Evolutionary conservation across 2,797 vertebrate species (phyloP), one percentile per base, ranked within the genome.

Genomic region (Macrochelys suwanniensis): DNA sequence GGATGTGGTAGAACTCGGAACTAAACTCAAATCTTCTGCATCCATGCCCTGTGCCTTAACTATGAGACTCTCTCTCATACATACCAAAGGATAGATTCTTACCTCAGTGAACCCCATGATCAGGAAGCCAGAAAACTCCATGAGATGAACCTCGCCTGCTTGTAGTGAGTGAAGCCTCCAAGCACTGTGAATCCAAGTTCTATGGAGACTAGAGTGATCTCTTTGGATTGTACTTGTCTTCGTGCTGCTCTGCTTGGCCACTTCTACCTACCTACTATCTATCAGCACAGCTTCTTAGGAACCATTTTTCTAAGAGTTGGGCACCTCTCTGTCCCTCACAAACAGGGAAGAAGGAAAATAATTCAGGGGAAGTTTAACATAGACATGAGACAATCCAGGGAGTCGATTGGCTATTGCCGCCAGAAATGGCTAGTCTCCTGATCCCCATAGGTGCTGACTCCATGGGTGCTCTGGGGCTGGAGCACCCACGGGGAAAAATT

Each of bases 201-300:
- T 0, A 0, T 0, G 0, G 4, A n/a, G 33, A 65, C 33, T 65
- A 4, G 61, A 65, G 16, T n/a, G 33, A 9, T n/a, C 16, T 49
- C 5, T 0, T 13, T 7, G 12, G 17, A 53, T 5, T 0, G 23
- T 17, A 53, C 33, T 49, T 28, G 4, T 6, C 37, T 71, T 83
- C 11, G 37, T 61, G 45, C 6, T 93, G 51, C 56, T 78, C 80
- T 12, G n/a, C 17, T 37, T 42, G 8, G 45, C 19, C 25, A 8
- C 45, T 80, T 0, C 0, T 37, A 26, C 42, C 5, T 88, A n/a
- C 33, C 33, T 65, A 65, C 33, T n/a, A 65, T 7, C 33, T 19
- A 16, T 16, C 61, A 65, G 31, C 15, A 17, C 6, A n/a, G 59
- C 59, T 65, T 65, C 61, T 89, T 77, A 65, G 13, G 49, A 53